Evolutionary conservation across 2,113 vertebrate species (phyloP), one percentile per base, ranked within the genome.

Genomic region (Grantiella picta): DNA sequence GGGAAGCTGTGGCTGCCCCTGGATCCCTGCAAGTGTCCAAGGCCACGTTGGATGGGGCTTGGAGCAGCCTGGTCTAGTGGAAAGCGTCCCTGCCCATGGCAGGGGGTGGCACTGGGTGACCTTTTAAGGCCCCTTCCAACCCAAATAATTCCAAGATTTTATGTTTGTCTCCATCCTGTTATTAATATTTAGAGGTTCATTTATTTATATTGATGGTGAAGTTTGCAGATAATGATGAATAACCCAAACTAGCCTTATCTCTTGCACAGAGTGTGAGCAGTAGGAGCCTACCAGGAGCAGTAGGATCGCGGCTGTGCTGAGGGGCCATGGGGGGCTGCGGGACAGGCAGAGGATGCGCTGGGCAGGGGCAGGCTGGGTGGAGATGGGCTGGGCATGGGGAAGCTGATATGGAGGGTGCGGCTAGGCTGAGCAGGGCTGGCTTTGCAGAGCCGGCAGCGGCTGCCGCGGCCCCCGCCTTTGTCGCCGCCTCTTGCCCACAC

Each of bases 31-130:
- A 2, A 44, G 36, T 66, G 33, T 15, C 60, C 68, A 24, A 44
- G 36, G 23, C 36, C 36, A 29, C 36, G 20, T 0, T 44, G 72
- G 33, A 44, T 0, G 0, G 28, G 15, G 38, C 23, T 29, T 45
- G 15, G 60, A 60, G 20, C 24, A 52, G 2, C 0, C 61, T 60
- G 45, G n/a, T 6, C 0, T 9, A 1, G 33, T 47, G 38, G 13
- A 15, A 75, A 1, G 28, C 25, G 47, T 22, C 20, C 45, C 70
- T 40, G 38, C 20, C 28, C 24, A 25, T 20, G n/a, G 33, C 45
- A 52, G 7, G 4, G 3, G 8, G 12, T 38, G 44, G 53, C 6
- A 75, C 10, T 23, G 23, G 28, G 33, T 66, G 28, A 28, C 11
- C 9, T 75, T 75, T 47, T 35, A 31, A 76, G 11, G 33, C 38